Base-by-base conservation (phyloP, 2,888 invertebrate genomes). In the Gryllus longicercus region DNA sequence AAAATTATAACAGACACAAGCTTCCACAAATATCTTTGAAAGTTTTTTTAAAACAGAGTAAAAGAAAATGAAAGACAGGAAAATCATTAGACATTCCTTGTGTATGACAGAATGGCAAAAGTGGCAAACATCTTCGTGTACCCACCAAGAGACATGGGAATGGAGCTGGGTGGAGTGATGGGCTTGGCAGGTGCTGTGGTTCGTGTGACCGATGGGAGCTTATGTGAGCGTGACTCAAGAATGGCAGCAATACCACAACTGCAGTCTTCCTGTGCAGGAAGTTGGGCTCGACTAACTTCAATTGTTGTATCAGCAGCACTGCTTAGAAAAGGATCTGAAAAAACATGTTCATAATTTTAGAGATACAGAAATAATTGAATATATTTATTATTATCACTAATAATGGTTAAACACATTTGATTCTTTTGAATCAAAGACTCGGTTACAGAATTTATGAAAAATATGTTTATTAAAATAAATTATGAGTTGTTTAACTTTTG, bases 241-340 rank as follows among this genome's bases (percentile, higher is more conserved):
- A 92, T 90, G 79, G 91, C 91, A 78, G 90, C 90, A 79, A 92
- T 89, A 79, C 92, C 92, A 86, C 92, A 93, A 81, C 91, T 92
- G 85, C 93, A 93, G 85, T 93, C 92, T 84, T 92, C 92, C 85
- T 88, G 88, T 21, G 79, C 81, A 38, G 83, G 80, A 21, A 82
- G 76, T 8, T 82, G 63, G 2, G 79, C 50, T 12, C 80, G 78
- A 18, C 75, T 78, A 16, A 49, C 21, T 50, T 81, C 80, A 51
- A 74, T 18, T 21, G 80, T 80, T n/a, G 78, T 49, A 21, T 81
- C 78, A 21, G 80, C 76, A 23, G 78, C 76, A 76, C 89, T 87
- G 84, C 89, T 90, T 82, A 91, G 86, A 84, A 91, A 90, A 81
- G 91, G 90, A 88, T 91, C 90, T 90, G 87, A 74, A 63, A 63